Conservation (phyloP, 2,797 vertebrate genomes). For the Acipenser oxyrinchus region DNA sequence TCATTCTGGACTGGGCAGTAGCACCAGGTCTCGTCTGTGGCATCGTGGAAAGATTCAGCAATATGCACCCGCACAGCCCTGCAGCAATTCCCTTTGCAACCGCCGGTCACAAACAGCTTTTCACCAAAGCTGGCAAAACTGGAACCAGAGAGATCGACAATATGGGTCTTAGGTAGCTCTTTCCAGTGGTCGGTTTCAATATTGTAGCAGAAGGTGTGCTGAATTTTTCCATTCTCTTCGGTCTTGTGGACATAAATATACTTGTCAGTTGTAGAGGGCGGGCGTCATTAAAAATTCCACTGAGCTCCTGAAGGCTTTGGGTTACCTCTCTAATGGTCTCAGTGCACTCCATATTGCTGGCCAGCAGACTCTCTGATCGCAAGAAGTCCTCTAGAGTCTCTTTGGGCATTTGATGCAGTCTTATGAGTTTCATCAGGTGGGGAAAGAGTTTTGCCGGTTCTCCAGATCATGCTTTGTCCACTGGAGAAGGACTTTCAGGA, state of each 20-base stretch:
- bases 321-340: slow-evolving; percentile 59
- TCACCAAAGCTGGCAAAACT: slow-evolving; percentile 80
- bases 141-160: slow-evolving; percentile 81
- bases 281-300: slow-evolving; percentile 77
- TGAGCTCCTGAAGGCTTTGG: slow-evolving; percentile 54
- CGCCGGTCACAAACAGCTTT: slow-evolving; percentile 90
- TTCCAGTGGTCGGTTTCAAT: slow-evolving; percentile 79
- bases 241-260: slow-evolving; percentile 97
- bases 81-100: slow-evolving; percentile 80
- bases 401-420: slow-evolving; percentile 81
- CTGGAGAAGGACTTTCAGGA: slow-evolving; percentile 67
- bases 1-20: slow-evolving; percentile 78
- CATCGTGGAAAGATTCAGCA: slow-evolving; percentile 74
- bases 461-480: slow-evolving; percentile 72
- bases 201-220: slow-evolving; percentile 85
- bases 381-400: slow-evolving; percentile 60
- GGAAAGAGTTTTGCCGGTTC: slow-evolving; percentile 60
- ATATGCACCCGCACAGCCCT: slow-evolving; percentile 81
- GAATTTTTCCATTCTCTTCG: slow-evolving; percentile 69
- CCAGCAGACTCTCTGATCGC: slow-evolving; percentile 59
- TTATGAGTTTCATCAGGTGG: slow-evolving; percentile 71
- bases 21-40: slow-evolving; percentile 87
- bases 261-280: slow-evolving; percentile 82
- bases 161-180: slow-evolving; percentile 57
- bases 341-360: slow-evolving; percentile 53